phyloP scores from a whole-genome alignment of 2,113 vertebrate genomes.

The Zosterops hypoxanthus region DNA sequence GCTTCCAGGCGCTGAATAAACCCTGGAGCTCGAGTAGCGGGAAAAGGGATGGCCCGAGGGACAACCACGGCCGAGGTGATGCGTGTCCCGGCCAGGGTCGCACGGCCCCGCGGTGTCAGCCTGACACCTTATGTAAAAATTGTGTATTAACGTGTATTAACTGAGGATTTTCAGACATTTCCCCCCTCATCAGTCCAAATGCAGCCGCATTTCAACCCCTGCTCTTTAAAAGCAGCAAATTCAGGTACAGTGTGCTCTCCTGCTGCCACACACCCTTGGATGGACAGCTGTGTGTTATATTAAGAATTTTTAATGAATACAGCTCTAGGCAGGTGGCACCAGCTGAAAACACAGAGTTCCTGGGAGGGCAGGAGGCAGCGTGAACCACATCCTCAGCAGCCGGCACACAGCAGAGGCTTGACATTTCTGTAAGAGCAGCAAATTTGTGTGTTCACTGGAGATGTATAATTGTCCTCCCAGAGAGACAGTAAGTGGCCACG shows the following conservation, averaged over 20 bases:
- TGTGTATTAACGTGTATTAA: neutral
- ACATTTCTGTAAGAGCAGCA: conserved; percentile 23
- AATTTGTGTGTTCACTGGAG: neutral
- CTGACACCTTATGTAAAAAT: neutral
- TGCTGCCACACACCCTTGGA: neutral
- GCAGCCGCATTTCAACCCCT: neutral
- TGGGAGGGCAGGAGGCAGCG: neutral
- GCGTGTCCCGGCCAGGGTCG: neutral
- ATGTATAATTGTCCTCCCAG: neutral
- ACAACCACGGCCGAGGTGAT: fast-evolving
- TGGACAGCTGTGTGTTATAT: neutral
- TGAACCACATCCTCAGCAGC: neutral
- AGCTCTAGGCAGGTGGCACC: conserved; percentile 24
- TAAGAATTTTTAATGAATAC: conserved; percentile 26
- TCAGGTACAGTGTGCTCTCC: neutral
- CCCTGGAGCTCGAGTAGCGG: too few relatives aligned
- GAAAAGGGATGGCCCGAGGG: neutral
- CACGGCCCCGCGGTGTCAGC: neutral
- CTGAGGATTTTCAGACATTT: neutral
- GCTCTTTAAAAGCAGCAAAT: neutral
- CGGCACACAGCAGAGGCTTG: neutral
- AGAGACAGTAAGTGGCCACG: neutral
- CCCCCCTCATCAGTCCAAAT: neutral
- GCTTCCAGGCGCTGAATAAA: neutral
- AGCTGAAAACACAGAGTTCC: neutral